A percentile compares a stretch with the other conserved stretches of the same genome.
These are phyloP conservation scores for Germaria angustata DNA, from an alignment of 2,888 invertebrate genomes.

Conservation along the genomic window DNA sequence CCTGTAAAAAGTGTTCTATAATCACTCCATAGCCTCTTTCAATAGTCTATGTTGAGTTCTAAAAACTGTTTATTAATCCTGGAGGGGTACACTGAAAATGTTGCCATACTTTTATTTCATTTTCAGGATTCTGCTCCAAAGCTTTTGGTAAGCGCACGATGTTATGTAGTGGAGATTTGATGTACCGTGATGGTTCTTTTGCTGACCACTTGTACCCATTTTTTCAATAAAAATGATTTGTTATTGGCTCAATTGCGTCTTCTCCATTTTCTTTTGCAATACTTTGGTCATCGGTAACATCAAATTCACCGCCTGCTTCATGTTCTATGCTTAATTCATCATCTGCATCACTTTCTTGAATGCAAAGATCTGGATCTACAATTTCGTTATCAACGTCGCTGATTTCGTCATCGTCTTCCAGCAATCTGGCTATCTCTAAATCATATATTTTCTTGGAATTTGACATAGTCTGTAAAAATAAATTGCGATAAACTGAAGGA, in stretches of 20 bases:
- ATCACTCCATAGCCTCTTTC: too few species aligned
- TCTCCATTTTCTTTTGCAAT: slow-evolving; percentile 29
- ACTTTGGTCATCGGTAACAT: slow-evolving; percentile 13
- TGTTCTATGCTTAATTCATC: slow-evolving; percentile 9
- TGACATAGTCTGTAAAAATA: slow-evolving; percentile 54
- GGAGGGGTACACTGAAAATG: too few species aligned
- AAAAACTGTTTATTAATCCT: too few species aligned
- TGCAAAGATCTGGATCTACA: background rate
- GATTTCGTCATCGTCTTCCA: slow-evolving; percentile 21
- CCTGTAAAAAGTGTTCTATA: too few species aligned
- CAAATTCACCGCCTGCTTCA: slow-evolving; percentile 28
- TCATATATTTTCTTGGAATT: slow-evolving; percentile 46
- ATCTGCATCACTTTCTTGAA: slow-evolving; percentile 16
- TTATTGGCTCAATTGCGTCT: slow-evolving; percentile 11
- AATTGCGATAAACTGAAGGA: slow-evolving; percentile 24
- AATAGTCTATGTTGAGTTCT: too few species aligned
- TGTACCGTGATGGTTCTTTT: background rate
- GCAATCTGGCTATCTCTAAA: slow-evolving; percentile 9
- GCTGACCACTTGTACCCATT: slow-evolving; percentile 5
- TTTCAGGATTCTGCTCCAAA: background rate
- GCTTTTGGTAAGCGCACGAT: background rate
- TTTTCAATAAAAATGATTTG: slow-evolving; percentile 24
- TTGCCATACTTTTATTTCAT: too few species aligned
- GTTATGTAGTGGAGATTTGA: background rate
- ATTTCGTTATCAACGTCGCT: slow-evolving; percentile 26